Conservation (phyloP, 2,797 vertebrate species). For the Coregonus ussuriensis region DNA sequence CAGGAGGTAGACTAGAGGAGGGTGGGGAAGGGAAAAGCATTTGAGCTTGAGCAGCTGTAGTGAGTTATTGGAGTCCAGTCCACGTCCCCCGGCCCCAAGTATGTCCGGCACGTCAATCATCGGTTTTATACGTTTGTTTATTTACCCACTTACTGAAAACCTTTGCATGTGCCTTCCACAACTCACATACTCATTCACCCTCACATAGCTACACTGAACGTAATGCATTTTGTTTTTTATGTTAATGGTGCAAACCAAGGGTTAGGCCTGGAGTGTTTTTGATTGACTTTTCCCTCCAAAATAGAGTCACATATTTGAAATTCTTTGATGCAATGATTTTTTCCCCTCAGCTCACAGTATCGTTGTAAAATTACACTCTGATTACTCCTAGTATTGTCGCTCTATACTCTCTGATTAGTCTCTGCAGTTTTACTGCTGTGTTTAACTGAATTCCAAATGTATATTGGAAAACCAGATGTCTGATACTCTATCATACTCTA, state of each 20-base stretch:
- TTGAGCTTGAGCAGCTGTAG: conserved; percentile 65
- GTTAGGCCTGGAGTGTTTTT: neutral
- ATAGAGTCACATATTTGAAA: neutral
- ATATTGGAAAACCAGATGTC: neutral
- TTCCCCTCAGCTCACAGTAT: neutral
- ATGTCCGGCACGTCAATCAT: conserved; percentile 41
- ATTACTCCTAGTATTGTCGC: neutral
- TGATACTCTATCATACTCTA: neutral
- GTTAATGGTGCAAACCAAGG: neutral
- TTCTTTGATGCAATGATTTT: neutral
- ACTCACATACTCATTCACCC: conserved; percentile 37
- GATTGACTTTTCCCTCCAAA: neutral
- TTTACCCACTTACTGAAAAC: conserved; percentile 52
- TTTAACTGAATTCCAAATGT: neutral
- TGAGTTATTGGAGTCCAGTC: conserved; percentile 50
- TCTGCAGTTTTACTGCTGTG: neutral
- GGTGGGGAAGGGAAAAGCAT: conserved; percentile 9
- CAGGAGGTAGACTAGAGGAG: conserved; percentile 35
- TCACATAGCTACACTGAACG: neutral
- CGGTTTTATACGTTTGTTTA: conserved; percentile 51
- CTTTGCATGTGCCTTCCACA: conserved; percentile 32
- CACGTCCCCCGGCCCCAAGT: conserved; percentile 26
- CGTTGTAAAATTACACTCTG: neutral
- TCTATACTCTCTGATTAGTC: neutral
- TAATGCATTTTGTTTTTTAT: neutral